Conservation (phyloP, 2,888 invertebrate genomes). For the Ypsolopha scabrella region DNA sequence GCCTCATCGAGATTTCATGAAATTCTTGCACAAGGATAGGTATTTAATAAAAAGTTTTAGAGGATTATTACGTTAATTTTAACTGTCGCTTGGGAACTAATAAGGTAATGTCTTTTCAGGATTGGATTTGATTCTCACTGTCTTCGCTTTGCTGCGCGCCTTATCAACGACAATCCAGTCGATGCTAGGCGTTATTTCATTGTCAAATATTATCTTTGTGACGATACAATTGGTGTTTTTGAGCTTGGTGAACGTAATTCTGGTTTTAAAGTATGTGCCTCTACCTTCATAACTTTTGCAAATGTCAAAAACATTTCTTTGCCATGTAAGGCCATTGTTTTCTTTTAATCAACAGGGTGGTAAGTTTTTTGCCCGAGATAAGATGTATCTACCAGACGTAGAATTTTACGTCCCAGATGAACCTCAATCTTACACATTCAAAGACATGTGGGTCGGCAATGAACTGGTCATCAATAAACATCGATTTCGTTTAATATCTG, state of each 20-base stretch:
- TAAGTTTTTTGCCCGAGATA: conserved; percentile 76
- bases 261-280: conserved; percentile 61
- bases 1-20: conserved; percentile 81
- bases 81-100: not conserved
- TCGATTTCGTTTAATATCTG: conserved; percentile 80
- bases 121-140: conserved; percentile 81
- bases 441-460: conserved; percentile 89
- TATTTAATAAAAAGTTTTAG: conserved; percentile 21
- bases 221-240: conserved; percentile 87
- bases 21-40: conserved; percentile 85
- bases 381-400: conserved; percentile 80
- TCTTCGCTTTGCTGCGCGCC: conserved; percentile 82
- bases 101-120: conserved; percentile 35
- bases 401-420: conserved; percentile 77
- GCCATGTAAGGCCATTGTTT: conserved; percentile 4
- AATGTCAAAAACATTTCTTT: too few relatives aligned
- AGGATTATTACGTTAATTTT: not conserved
- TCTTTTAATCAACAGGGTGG: conserved; percentile 50
- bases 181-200: conserved; percentile 80
- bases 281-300: not conserved
- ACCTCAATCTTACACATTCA: conserved; percentile 80
- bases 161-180: conserved; percentile 78
- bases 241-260: conserved; percentile 82
- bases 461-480: conserved; percentile 82
- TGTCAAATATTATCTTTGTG: conserved; percentile 82